Base-by-base conservation (phyloP, 2,888 invertebrate species). In the Phyllotreta striolata region DNA sequence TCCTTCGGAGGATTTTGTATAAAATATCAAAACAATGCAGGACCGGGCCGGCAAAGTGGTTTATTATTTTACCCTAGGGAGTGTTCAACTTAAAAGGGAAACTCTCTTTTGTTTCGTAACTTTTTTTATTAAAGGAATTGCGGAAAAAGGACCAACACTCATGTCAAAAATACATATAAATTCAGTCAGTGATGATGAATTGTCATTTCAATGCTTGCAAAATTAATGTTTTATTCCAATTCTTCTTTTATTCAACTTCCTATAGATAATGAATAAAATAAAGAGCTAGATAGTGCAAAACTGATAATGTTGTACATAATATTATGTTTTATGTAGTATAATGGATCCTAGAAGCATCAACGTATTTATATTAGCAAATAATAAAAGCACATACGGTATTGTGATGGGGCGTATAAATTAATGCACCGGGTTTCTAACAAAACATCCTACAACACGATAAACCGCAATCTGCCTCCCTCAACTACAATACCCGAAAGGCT, bases 1-100 rank as follows among this genome's bases (percentile, higher is more conserved):
- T 24, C 24, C 44, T 58, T 58, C 41, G 38, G 41, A 58, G 58
- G 58, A 58, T 58, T 49, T 58, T 10, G 39, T 58, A 49, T 49
- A 58, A 58, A 35, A 58, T 58, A 58, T 58, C 24, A 49, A 58
- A 58, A 58, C 58, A 58, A 38, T 58, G 13, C 58, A 49, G 58
- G 47, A 40, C 8, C 37, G 58, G 47, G 35, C 40, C 40, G 6
- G 40, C n/a, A 47, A 58, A 58, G 51, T 14, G 40, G 47, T 57
- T 49, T 41, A 40, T 58, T 58, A 39, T 58, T 14, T 14, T 34
- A 49, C 49, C 40, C 49, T 40, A 37, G 40, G 37, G 47, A 9
- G 46, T 13, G 14, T 57, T 57, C 40, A n/a, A 39, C n/a, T 38
- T 49, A 14, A 47, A 57, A 47, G 4, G 14, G 9, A 14, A 10